Evolutionary conservation across 2,888 invertebrate species (phyloP).

Genomic region (Agriopis aurantiaria): DNA sequence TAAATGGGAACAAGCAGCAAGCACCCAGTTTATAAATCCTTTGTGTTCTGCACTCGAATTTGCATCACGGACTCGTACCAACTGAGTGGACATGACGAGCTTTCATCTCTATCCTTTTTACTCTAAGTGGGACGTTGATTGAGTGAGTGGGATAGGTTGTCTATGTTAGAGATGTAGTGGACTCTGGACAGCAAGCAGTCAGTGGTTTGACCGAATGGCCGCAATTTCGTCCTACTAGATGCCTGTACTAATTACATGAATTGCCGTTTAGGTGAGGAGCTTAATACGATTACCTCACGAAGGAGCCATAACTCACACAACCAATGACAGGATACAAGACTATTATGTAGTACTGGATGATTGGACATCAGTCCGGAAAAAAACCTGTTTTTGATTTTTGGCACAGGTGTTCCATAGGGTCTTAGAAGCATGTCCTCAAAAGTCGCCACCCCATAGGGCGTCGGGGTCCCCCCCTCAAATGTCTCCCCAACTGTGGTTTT

Average conservation of each 20-base stretch:
- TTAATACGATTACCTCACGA: too few relatives aligned
- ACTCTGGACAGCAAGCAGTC: slow-evolving; percentile 16
- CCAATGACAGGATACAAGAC: too few relatives aligned
- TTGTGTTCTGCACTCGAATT: slow-evolving; percentile 54
- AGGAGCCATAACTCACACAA: too few relatives aligned
- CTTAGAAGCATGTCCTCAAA: too few relatives aligned
- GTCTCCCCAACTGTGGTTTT: too few relatives aligned
- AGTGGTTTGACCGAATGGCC: slow-evolving; percentile 22
- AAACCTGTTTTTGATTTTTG: too few relatives aligned
- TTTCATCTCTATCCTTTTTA: slow-evolving; percentile 41
- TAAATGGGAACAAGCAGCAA: slow-evolving; percentile 51
- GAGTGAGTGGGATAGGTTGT: slow-evolving; percentile 35
- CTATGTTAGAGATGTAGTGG: slow-evolving; percentile 18
- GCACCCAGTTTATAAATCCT: slow-evolving; percentile 49
- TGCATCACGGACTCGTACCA: slow-evolving; percentile 50
- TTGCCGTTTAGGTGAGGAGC: too few relatives aligned
- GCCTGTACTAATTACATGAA: background rate
- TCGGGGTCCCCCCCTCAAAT: too few relatives aligned
- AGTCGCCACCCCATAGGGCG: too few relatives aligned
- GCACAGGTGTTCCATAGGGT: too few relatives aligned
- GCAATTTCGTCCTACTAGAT: background rate
- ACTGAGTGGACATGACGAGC: slow-evolving; percentile 35
- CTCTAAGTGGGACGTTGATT: slow-evolving; percentile 27
- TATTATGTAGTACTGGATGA: too few relatives aligned
- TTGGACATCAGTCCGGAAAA: too few relatives aligned